Evolutionary conservation across 2,797 vertebrate species (phyloP), one percentile per base, ranked within the genome.

Genomic region (Rhinatrema bivittatum): DNA sequence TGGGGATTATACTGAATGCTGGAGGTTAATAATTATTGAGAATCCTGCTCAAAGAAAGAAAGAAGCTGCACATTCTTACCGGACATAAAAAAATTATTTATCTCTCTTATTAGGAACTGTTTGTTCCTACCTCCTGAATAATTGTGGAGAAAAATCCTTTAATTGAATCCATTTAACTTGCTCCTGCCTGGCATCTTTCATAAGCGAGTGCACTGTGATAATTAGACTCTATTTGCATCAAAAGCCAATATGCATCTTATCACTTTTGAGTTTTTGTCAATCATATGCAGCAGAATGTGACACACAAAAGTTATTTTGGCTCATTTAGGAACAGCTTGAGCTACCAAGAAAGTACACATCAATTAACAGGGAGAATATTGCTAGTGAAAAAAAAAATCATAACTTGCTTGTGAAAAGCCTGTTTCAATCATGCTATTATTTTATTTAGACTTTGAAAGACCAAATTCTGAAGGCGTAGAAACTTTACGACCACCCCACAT

Each of bases 181-280:
- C 19, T 50, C 53, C 25, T 52, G 10, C 11, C 2, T 15, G 16
- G 39, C 60, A 47, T 38, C 23, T 29, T 62, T 60, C 26, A 53
- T 36, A 28, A 43, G 32, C 35, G 59, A 46, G 59, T 17, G 42
- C 44, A 36, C 56, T 60, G 55, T 46, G 43, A 20, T 59, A 61
- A 63, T 53, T 29, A 9, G 29, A 60, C 53, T 46, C 51, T 55
- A 68, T 42, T 56, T 55, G 13, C 32, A 55, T 56, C 73, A 44
- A 68, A 71, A 70, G 53, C 25, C 49, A 44, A 47, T 17, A 35
- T 25, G 36, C 24, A 25, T 30, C 36, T 65, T 20, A 7, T 46
- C 43, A 56, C 43, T 37, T 11, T 27, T 40, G 29, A 9, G 2
- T 46, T 56, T 39, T 55, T 24, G 11, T 53, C 53, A 59, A 46